phyloP scores from a whole-genome alignment of 2,113 vertebrate species.

The Monopterus albus region DNA sequence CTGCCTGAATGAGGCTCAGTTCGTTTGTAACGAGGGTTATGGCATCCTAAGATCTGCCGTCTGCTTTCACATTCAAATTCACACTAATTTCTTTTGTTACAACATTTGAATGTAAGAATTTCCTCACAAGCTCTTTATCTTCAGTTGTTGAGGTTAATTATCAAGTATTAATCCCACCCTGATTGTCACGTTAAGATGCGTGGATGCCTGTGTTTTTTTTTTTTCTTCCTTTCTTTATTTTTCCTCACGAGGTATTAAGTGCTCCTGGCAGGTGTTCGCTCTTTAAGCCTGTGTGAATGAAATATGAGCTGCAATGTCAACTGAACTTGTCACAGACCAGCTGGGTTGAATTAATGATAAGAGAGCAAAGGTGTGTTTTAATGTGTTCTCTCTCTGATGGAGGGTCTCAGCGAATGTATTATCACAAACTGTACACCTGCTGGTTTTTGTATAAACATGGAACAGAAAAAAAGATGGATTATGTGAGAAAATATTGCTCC shows the following conservation, averaged over 20 bases:
- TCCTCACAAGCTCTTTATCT: conserved; percentile 51
- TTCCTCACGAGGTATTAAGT: conserved; percentile 66
- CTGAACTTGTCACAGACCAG: conserved; percentile 80
- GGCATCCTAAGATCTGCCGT: conserved; percentile 23
- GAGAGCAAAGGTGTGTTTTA: conserved; percentile 73
- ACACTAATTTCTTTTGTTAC: conserved; percentile 56
- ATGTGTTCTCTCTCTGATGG: conserved; percentile 67
- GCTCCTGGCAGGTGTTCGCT: conserved; percentile 71
- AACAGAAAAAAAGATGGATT: conserved; percentile 33
- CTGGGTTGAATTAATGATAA: conserved; percentile 79
- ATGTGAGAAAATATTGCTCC: conserved; percentile 7
- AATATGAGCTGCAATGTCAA: conserved; percentile 80
- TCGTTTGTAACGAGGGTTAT: conserved; percentile 35
- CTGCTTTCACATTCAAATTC: conserved; percentile 67
- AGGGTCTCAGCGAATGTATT: conserved; percentile 61
- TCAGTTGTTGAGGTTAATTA: conserved; percentile 70
- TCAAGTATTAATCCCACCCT: conserved; percentile 65
- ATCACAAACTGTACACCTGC: conserved; percentile 66
- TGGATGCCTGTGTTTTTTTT: conserved; percentile 47
- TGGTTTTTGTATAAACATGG: conserved; percentile 57
- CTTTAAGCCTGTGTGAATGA: conserved; percentile 71
- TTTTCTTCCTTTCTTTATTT: conserved; percentile 50
- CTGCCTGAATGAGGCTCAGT: conserved; percentile 47
- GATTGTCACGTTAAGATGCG: conserved; percentile 67
- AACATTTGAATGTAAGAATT: conserved; percentile 42